Percentiles rank a stretch among this genome's conserved stretches.
Evolutionary conservation across 2,888 invertebrate species (phyloP).

Genomic region (Drosophila atripex): DNA sequence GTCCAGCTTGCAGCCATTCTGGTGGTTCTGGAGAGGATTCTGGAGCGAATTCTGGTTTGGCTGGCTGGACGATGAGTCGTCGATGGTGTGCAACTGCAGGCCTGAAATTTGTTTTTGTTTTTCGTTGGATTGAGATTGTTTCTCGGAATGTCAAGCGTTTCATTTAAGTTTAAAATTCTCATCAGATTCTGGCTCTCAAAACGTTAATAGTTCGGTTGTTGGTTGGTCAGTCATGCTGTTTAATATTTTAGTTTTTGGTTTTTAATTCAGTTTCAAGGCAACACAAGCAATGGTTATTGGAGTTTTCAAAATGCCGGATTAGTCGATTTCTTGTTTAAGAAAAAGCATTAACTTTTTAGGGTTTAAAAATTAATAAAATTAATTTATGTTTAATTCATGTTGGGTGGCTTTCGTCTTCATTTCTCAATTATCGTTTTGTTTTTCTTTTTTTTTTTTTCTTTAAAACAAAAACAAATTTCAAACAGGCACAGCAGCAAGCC

Average conservation of each 20-base stretch:
- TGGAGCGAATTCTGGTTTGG: conserved; percentile 17
- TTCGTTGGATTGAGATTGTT: conserved; percentile 53
- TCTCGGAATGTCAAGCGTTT: conserved; percentile 27
- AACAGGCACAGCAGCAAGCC: conserved; percentile 70
- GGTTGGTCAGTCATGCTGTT: conserved; percentile 51
- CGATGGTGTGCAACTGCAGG: conserved; percentile 53
- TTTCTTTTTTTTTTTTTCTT: conserved; percentile 42
- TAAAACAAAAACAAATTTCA: conserved; percentile 81
- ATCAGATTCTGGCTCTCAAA: conserved; percentile 7
- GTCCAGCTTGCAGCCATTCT: conserved; percentile 50
- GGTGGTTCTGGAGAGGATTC: conserved; percentile 31
- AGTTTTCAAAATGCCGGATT: conserved; percentile 64
- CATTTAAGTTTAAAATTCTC: conserved; percentile 5
- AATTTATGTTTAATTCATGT: conserved; percentile 34
- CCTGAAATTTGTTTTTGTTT: conserved; percentile 83
- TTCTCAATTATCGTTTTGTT: conserved; percentile 25
- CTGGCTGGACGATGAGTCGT: conserved; percentile 46
- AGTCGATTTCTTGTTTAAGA: conserved; percentile 11
- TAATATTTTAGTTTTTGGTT: conserved; percentile 38
- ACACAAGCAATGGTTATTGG: conserved; percentile 66
- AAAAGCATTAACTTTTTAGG: conserved; percentile 46
- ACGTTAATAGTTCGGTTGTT: conserved; percentile 33
- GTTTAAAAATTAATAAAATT: conserved; percentile 54
- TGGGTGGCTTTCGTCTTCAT: conserved; percentile 14
- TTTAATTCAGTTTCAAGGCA: conserved; percentile 51